Percentiles rank a stretch among this genome's conserved stretches.
Evolutionary conservation across 2,888 invertebrate species (phyloP).

Genomic region (Ophioninae sp.): DNA sequence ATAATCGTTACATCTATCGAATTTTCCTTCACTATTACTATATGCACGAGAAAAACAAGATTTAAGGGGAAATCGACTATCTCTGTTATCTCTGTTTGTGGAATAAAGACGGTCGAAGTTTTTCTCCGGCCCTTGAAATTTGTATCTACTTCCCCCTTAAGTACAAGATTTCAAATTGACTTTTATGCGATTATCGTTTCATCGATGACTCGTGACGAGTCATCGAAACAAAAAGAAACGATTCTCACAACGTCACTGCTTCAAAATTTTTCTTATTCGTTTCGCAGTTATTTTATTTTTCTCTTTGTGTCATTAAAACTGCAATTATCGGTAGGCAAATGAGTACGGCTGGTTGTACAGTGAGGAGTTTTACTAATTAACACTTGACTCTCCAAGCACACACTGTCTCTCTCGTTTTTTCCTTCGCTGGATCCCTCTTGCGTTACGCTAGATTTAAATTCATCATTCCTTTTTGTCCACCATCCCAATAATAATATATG

Average conservation of each 20-base stretch:
- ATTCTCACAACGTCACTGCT: constrained; percentile 37
- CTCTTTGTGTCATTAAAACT: constrained; percentile 69
- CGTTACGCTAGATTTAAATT: constrained; percentile 51
- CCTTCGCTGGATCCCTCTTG: constrained; percentile 22
- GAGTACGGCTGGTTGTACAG: constrained; percentile 71
- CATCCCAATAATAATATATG: constrained; percentile 56
- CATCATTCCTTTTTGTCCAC: constrained; percentile 40
- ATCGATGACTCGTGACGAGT: constrained; percentile 61
- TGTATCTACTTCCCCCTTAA: constrained; percentile 58
- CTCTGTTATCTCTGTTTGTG: constrained; percentile 26
- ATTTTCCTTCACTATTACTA: constrained; percentile 64
- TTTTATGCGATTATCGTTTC: constrained; percentile 38
- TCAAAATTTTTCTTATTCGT: constrained; percentile 26
- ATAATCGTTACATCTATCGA: constrained; percentile 69
- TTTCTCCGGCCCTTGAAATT: constrained; percentile 67
- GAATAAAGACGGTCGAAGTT: constrained; percentile 63
- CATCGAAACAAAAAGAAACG: constrained; percentile 30
- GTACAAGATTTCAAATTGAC: constrained; percentile 56
- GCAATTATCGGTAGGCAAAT: constrained; percentile 75
- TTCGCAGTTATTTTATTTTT: constrained; percentile 51
- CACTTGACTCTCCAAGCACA: constrained; percentile 62
- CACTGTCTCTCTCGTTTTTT: constrained; percentile 14
- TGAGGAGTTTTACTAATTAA: constrained; percentile 65
- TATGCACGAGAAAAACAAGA: constrained; percentile 64
- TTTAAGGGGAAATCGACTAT: constrained; percentile 43